Base-by-base conservation (phyloP, 2,888 invertebrate genomes). In the Osmoderma eremita region DNA sequence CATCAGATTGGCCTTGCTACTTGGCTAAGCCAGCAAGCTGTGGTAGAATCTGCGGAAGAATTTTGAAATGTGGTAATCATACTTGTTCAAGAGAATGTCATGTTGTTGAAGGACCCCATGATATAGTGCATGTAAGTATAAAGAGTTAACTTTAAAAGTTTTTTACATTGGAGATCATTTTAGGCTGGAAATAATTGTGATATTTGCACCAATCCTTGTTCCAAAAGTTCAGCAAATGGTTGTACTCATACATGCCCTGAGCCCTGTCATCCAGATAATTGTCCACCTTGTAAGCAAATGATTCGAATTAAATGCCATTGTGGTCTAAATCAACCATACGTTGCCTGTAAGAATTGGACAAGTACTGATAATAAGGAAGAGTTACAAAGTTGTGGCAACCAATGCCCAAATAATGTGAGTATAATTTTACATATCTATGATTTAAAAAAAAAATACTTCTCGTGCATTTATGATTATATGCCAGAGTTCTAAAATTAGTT, bases 231-330 rank as follows among this genome's bases (percentile, higher is more conserved):
- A 62, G 91, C 92, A 10, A 79, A 84, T 8, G 93, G 89, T 45
- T 96, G 96, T 78, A 83, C 82, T 0, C 96, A 96, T 80, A 83
- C 84, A 22, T 96, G 95, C 79, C 81, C 87, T 1, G 86, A 84
- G 71, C 82, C 85, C 0, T 94, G 93, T 75, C 93, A 93, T 81
- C 87, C 90, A 1, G 90, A 89, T 0, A 83, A 84, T 0, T 97
- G 97, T 77, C 87, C 88, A 0, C 88, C 90, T 0, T 97, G 97
- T 79, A 86, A 86, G 48, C 86, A 88, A 64, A 84, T 88, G 73
- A 85, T 93, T 22, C 86, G 90, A 75, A 79, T 90, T 54, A 84
- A 88, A 38, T 97, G 97, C 74, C 93, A 96, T 78, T 97, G 97
- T 78, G 90, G 90, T 0, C 84, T 94, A 3, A 90, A 89, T 63